A percentile compares a stretch with the other conserved stretches of the same genome.
phyloP scores from a whole-genome alignment of 2,797 vertebrate species.

The Ispidina lecontei region DNA sequence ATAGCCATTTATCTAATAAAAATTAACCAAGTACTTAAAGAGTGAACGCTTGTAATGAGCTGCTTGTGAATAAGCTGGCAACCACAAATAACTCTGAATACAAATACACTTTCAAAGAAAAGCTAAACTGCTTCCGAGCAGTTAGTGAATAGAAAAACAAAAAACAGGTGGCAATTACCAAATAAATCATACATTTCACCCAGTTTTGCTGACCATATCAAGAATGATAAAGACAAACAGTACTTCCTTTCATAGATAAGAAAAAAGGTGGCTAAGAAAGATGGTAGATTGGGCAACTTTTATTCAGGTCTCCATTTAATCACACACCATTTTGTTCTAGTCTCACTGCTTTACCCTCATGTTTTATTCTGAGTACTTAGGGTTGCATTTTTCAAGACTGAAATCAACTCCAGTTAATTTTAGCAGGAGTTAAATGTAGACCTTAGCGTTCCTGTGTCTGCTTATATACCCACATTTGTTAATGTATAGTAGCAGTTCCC shows the following conservation, averaged over 20 bases:
- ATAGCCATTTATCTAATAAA: conserved; percentile 62
- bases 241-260: not conserved
- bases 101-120: conserved; percentile 50
- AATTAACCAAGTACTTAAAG: conserved; percentile 59
- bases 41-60: conserved; percentile 23
- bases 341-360: not conserved
- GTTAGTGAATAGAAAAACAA: conserved; percentile 19
- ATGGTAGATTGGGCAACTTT: not conserved
- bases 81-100: conserved; percentile 11
- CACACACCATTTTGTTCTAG: not conserved
- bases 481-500: not conserved
- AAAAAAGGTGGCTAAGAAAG: not conserved
- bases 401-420: conserved; percentile 28
- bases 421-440: not conserved
- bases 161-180: conserved; percentile 42
- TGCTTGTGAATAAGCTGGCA: conserved; percentile 49
- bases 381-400: conserved; percentile 22
- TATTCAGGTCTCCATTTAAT: conserved; percentile 23
- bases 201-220: conserved; percentile 31
- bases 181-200: conserved; percentile 22
- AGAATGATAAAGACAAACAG: conserved; percentile 5
- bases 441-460: not conserved
- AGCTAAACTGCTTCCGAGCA: conserved; percentile 10
- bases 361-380: conserved; percentile 11
- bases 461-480: not conserved